These are phyloP conservation scores for Coptodon bakossiorum DNA, from an alignment of 2,113 vertebrate genomes.

Conservation along the genomic window DNA sequence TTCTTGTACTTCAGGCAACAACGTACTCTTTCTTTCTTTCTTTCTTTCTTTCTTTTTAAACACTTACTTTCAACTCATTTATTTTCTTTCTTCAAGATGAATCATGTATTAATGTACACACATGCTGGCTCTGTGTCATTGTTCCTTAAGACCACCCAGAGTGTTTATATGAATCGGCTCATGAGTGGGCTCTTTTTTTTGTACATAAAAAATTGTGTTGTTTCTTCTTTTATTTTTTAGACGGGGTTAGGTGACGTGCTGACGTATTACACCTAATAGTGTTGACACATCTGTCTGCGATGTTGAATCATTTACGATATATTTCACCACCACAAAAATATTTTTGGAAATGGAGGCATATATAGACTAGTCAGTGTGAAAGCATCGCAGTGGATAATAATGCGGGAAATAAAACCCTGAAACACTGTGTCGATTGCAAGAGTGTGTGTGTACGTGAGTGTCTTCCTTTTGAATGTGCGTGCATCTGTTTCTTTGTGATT, in stretches of 20 bases:
- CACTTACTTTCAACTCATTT: background rate
- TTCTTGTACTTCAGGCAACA: background rate
- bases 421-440: background rate
- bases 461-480: background rate
- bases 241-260: background rate
- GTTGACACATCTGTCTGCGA: background rate
- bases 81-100: background rate
- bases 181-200: conserved; percentile 4
- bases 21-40: background rate
- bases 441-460: background rate
- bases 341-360: background rate
- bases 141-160: conserved; percentile 50
- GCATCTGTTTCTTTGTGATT: background rate
- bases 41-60: background rate
- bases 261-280: conserved; percentile 1
- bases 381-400: background rate
- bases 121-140: conserved; percentile 3
- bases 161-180: conserved; percentile 21
- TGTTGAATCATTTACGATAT: background rate
- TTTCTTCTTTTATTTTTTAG: background rate
- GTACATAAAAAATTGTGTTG: conserved; percentile 1
- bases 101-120: conserved; percentile 37
- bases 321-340: background rate
- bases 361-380: background rate
- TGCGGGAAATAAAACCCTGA: background rate